Evolutionary conservation across 2,113 vertebrate species (phyloP).

Genomic region (Corynorhinus townsendii): DNA sequence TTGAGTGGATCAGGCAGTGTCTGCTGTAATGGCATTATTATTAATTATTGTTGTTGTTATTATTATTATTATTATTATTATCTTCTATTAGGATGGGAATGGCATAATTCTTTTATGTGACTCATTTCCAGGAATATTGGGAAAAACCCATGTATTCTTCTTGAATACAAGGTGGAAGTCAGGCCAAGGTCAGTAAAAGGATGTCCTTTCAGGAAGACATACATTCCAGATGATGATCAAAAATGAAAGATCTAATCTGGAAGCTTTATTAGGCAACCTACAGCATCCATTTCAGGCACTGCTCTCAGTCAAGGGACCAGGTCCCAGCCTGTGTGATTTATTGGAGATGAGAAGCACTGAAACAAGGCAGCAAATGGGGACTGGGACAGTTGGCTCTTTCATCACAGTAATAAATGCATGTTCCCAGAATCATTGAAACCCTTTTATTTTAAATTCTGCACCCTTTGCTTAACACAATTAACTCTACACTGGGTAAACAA

Average conservation of each 20-base stretch:
- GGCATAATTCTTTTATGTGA: not conserved
- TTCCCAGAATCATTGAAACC: not conserved
- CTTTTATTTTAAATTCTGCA: conserved; percentile 8
- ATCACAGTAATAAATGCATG: conserved; percentile 36
- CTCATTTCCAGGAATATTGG: not conserved
- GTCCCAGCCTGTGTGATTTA: not conserved
- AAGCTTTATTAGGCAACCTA: not conserved
- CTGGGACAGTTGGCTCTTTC: conserved; percentile 1
- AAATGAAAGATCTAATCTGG: not conserved
- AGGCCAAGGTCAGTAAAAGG: not conserved
- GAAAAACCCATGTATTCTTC: not conserved
- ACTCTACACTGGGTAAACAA: conserved; percentile 41
- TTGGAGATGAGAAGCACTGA: not conserved
- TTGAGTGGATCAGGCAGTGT: not conserved
- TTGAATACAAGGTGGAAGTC: not conserved
- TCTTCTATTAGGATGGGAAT: not conserved
- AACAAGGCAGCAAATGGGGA: not conserved
- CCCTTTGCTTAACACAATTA: conserved; percentile 42
- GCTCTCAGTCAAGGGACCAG: not conserved
- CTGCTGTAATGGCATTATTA: not conserved
- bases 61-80: not conserved
- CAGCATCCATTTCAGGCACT: not conserved
- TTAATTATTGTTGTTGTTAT: too few relatives aligned
- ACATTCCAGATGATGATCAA: not conserved
- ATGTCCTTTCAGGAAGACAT: not conserved